Base-by-base conservation (phyloP, 2,888 invertebrate species). In the Hecatera dysodea region DNA sequence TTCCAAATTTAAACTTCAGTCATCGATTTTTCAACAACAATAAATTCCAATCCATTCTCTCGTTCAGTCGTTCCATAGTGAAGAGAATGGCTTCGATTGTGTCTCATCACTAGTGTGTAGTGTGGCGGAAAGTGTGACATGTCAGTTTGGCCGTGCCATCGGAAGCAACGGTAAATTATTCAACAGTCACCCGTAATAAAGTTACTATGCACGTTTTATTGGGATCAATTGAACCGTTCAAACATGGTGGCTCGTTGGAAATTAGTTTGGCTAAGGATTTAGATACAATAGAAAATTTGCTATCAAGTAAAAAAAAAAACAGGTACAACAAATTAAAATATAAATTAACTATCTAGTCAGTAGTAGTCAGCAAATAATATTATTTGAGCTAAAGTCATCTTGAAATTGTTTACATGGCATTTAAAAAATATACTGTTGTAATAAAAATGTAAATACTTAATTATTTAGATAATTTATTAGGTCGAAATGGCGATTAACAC, bases 81-180 rank as follows among this genome's bases (percentile, higher is more conserved):
- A 33, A 61, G 70, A 56, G 67, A 67, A 80, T 60, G 72, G 65
- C 44, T 67, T 57, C 60, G 55, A 67, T 72, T 73, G 72, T 59
- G 63, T 78, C 48, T 11, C 81, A 56, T 71, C 76, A 72, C 78
- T 76, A 78, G 61, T 27, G 53, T 64, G 70, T 67, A 70, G 59
- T 60, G 66, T 22, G 42, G 67, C 72, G 78, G 82, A 75, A 82
- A 83, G 80, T 77, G 82, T 75, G 75, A 81, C 75, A 65, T 78
- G 75, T 70, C 80, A 80, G 80, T 77, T 63, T 64, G 71, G 29
- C 50, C 36, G 65, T 53, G 56, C 72, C 67, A 76, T 79, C 66
- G 81, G 71, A 78, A 73, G 67, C 78, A 52, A 66, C 75, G 68
- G 81, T 86, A 87, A 88, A 88, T 88, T 86, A 87, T 88, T 86